Percentiles rank a stretch among this genome's conserved stretches.
Conservation (phyloP, 2,113 vertebrate species). For the Marcusenius ussheri region DNA sequence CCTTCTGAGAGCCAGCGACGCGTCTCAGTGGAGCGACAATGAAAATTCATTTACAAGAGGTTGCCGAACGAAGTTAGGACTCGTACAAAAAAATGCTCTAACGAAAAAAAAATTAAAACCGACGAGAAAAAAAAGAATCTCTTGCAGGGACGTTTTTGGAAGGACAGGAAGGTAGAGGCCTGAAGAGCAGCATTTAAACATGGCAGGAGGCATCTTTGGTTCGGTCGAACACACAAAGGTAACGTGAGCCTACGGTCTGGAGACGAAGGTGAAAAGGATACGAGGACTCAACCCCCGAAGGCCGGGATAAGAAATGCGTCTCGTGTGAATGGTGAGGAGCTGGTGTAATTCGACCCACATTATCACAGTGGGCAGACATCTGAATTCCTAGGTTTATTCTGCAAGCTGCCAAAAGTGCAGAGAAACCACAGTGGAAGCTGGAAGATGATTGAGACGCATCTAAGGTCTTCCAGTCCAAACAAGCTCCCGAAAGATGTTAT, state of each 20-base stretch:
- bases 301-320: slow-evolving; percentile 41
- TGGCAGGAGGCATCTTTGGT: slow-evolving; percentile 99
- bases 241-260: slow-evolving; percentile 75
- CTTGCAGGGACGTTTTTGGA: slow-evolving; percentile 83
- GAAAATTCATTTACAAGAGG: slow-evolving; percentile 77
- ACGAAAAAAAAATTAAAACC: slow-evolving; percentile 30
- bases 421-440: background rate
- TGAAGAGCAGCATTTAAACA: slow-evolving; percentile 95
- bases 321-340: background rate
- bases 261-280: slow-evolving; percentile 49
- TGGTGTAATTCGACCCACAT: background rate
- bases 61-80: slow-evolving; percentile 79
- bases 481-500: background rate
- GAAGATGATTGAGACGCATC: background rate
- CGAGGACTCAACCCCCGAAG: slow-evolving; percentile 49
- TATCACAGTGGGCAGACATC: background rate
- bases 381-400: background rate
- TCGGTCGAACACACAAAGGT: slow-evolving; percentile 82
- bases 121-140: slow-evolving; percentile 56
- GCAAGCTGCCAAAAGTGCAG: background rate
- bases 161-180: slow-evolving; percentile 96
- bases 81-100: slow-evolving; percentile 57
- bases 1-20: slow-evolving; percentile 42
- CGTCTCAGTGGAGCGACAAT: slow-evolving; percentile 65
- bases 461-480: background rate